A percentile compares a stretch with the other conserved stretches of the same genome.
Evolutionary conservation across 2,113 vertebrate species (phyloP).

Genomic region (Leptobrachium ailaonicum): DNA sequence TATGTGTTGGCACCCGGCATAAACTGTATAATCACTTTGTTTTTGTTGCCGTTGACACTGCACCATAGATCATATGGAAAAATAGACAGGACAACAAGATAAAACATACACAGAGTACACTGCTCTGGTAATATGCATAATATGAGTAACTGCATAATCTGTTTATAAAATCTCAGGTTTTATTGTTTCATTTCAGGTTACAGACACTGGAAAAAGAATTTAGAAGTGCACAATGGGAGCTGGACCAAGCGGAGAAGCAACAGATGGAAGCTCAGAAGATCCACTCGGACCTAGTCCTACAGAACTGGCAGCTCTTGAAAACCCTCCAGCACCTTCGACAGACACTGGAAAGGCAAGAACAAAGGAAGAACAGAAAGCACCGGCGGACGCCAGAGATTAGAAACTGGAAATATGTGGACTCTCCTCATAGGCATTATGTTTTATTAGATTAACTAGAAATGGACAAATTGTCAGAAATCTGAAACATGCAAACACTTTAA

Average conservation of each 20-base stretch:
- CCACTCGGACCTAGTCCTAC: slow-evolving; percentile 35
- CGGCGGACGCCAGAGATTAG: not conserved
- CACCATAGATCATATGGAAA: too few species aligned
- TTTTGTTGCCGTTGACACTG: too few species aligned
- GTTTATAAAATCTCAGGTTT: not conserved
- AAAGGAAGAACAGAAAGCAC: not conserved
- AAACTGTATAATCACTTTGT: too few species aligned
- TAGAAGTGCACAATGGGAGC: not conserved
- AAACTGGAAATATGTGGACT: slow-evolving; percentile 25
- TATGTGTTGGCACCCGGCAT: too few species aligned
- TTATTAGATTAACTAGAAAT: not conserved
- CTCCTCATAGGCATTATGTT: not conserved
- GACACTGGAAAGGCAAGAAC: slow-evolving; percentile 22
- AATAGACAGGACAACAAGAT: too few species aligned
- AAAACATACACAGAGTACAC: too few species aligned
- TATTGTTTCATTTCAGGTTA: slow-evolving; percentile 18
- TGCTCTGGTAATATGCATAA: too few species aligned
- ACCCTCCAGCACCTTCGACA: slow-evolving; percentile 28
- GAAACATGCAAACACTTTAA: too few species aligned
- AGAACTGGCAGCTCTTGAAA: slow-evolving; percentile 41
- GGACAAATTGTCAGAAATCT: not conserved
- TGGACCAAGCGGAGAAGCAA: slow-evolving; percentile 35
- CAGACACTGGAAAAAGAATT: slow-evolving; percentile 45
- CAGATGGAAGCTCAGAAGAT: slow-evolving; percentile 24
- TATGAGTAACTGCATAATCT: too few species aligned